Percentiles rank a stretch among this genome's conserved stretches.
Evolutionary conservation across 2,113 vertebrate genomes (phyloP).

Genomic region (Loxodonta africana): DNA sequence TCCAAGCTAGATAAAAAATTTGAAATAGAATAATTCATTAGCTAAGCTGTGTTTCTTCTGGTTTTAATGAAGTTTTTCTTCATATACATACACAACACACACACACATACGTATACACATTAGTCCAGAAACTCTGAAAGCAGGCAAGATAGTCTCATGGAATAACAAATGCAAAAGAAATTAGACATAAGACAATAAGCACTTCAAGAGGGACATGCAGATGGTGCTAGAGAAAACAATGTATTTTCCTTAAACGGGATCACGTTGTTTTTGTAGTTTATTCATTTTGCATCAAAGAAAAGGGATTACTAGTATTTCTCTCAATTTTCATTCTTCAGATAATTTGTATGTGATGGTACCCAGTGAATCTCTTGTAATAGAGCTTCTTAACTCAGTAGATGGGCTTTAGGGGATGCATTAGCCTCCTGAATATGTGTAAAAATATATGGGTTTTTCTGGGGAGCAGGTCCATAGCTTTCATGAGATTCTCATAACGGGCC

Average conservation of each 20-base stretch:
- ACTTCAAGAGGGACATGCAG: not conserved
- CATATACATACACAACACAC: not conserved
- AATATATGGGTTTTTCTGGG: not conserved
- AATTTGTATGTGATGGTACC: not conserved
- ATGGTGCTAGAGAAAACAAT: not conserved
- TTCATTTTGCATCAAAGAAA: slow-evolving; percentile 48
- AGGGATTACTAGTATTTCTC: not conserved
- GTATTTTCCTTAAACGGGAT: not conserved
- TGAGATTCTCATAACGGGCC: not conserved
- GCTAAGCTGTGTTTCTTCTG: slow-evolving; percentile 67
- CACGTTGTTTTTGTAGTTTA: not conserved
- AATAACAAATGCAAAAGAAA: not conserved
- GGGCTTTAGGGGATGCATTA: not conserved
- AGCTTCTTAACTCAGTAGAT: not conserved
- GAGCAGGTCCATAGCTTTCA: not conserved
- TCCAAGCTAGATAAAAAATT: slow-evolving; percentile 44
- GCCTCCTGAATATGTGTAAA: not conserved
- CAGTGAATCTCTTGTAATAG: not conserved
- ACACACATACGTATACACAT: not conserved
- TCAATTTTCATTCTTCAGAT: slow-evolving; percentile 33
- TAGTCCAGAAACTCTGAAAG: slow-evolving; percentile 37
- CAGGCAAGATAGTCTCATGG: not conserved
- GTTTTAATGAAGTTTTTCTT: slow-evolving; percentile 65
- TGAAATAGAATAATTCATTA: slow-evolving; percentile 77
- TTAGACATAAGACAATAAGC: not conserved